Percentiles rank a stretch among this genome's conserved stretches.
phyloP scores from a whole-genome alignment of 64 coral and sea anemone species.

The Porites australiensis region DNA sequence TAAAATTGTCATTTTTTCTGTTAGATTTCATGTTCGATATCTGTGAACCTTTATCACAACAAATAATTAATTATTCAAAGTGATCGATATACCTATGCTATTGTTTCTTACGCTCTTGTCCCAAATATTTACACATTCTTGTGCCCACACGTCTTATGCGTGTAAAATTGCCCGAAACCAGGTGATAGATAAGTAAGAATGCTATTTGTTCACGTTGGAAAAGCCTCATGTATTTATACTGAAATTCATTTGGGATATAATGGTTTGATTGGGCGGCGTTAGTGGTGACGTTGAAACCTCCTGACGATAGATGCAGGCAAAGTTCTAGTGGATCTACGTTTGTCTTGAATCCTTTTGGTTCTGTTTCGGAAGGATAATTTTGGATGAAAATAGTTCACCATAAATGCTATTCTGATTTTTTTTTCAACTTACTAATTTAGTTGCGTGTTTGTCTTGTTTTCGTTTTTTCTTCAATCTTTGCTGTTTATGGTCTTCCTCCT shows the following conservation, averaged over 20 bases:
- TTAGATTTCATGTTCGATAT: background rate
- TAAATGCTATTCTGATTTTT: no score
- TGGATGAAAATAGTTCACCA: no score
- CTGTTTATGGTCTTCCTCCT: no score
- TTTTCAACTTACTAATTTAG: no score
- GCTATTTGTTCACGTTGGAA: background rate
- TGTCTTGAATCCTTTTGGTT: no score
- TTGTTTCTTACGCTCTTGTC: background rate
- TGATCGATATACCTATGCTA: background rate
- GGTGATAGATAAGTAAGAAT: background rate
- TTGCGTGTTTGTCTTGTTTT: no score
- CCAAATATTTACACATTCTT: conserved; percentile 16
- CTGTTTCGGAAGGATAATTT: no score
- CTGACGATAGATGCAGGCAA: no score
- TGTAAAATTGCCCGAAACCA: background rate
- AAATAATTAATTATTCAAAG: background rate
- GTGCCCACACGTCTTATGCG: background rate
- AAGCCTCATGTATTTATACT: no score
- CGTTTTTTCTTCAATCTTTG: no score
- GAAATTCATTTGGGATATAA: background rate
- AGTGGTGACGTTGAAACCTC: no score
- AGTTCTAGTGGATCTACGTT: no score
- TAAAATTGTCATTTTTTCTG: background rate
- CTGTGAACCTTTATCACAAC: conserved; percentile 1
- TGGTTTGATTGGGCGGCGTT: background rate